Evolutionary conservation across 1,140 invertebrate genomes (phyloP), one percentile per base, ranked within the genome.

Genomic region (Diachasmimorpha longicaudata): DNA sequence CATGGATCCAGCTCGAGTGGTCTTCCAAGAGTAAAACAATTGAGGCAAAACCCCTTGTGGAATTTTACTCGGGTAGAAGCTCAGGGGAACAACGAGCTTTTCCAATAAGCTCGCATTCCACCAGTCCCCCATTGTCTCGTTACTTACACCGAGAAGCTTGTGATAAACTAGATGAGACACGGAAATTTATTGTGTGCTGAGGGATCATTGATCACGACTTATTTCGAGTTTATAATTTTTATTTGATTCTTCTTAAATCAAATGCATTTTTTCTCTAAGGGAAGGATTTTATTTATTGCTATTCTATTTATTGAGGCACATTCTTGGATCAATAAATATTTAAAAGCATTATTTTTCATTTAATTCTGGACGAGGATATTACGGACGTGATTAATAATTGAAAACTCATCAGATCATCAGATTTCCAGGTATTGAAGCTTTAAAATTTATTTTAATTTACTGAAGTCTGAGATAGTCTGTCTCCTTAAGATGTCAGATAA

Each of bases 41-140:
- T 63, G 58, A 63, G 58, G 58, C 58, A 63, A 63, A 63, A 63
- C 21, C 58, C 58, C 58, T 63, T 13, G 58, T 63, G 58, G 58
- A 63, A 63, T 63, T 63, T 63, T 63, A 25, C 58, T 63, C 58
- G 19, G 58, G 58, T 63, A 63, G 58, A 25, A 25, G 10, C 58
- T 63, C 23, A 23, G 21, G 14, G 9, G 19, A 25, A 63, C 58
- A 63, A 63, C 58, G 58, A 63, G 58, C 21, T 63, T 63, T 63
- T 63, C 58, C 58, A 63, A 63, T 63, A 63, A 63, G 58, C 58
- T 63, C 58, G 21, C 58, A 63, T 63, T 63, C 58, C 58, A 63
- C 19, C 14, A 23, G 58, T 63, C 10, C n/a, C 23, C 16, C 58
- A 25, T 63, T 63, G 58, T 63, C 58, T 63, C 58, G 58, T 63